Percentiles rank a stretch among this genome's conserved stretches.
Evolutionary conservation across 2,113 vertebrate genomes (phyloP).

Genomic region (Chroicocephalus ridibundus): DNA sequence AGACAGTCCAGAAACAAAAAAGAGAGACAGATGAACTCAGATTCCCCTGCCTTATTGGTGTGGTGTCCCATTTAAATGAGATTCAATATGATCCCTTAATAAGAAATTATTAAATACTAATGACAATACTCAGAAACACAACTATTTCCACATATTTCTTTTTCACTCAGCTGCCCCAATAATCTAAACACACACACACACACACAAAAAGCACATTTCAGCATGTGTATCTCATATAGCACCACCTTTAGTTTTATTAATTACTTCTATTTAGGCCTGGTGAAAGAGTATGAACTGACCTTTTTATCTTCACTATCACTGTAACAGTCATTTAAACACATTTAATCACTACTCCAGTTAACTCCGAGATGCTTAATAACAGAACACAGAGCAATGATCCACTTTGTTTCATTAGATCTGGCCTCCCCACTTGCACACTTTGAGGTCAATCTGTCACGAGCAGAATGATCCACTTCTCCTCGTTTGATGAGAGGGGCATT

Average conservation of each 20-base stretch:
- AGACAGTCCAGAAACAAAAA: neutral
- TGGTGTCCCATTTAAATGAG: neutral
- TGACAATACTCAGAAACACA: neutral
- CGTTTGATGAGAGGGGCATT: neutral
- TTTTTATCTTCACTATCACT: neutral
- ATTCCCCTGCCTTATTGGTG: neutral
- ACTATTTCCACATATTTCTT: neutral
- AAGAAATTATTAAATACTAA: neutral
- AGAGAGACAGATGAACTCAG: neutral
- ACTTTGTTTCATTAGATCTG: neutral
- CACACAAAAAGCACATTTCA: neutral
- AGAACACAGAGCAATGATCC: neutral
- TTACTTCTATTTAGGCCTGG: neutral
- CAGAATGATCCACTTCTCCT: neutral
- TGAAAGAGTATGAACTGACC: neutral
- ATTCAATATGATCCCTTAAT: neutral
- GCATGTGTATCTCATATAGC: neutral
- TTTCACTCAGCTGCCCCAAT: neutral
- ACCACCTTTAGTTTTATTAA: neutral
- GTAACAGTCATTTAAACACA: neutral
- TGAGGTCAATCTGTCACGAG: neutral
- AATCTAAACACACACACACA: neutral
- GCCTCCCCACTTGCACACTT: neutral
- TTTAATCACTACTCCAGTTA: slow-evolving; percentile 19
- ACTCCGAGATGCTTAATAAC: neutral